Conservation (phyloP, 1,140 invertebrate genomes). For the Thrips palmi region DNA sequence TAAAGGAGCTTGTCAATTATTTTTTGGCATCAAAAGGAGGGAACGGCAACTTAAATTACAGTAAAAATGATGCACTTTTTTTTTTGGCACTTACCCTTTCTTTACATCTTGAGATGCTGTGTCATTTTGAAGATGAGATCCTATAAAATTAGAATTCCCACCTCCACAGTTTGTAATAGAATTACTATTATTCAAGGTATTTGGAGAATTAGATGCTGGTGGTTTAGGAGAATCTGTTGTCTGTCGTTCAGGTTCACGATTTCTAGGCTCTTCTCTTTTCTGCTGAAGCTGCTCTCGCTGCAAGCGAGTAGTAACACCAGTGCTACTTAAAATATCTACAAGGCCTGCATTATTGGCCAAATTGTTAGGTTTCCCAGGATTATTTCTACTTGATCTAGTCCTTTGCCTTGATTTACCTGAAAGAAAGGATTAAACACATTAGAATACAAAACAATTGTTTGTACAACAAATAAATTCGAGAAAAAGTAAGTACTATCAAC, state of each 20-base stretch:
- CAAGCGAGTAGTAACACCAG: conserved; percentile 49
- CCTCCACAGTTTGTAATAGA: conserved; percentile 8
- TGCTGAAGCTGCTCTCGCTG: conserved; percentile 59
- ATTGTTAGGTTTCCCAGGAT: conserved; percentile 23
- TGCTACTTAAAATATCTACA: conserved; percentile 11
- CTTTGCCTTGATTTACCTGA: conserved; percentile 23
- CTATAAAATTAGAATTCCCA: background rate
- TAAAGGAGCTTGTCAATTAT: too few relatives aligned
- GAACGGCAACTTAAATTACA: too few relatives aligned
- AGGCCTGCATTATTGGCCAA: conserved; percentile 8
- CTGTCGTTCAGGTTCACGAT: conserved; percentile 3
- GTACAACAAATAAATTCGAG: background rate
- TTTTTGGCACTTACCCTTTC: background rate
- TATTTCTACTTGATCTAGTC: conserved; percentile 17
- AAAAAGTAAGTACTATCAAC: background rate
- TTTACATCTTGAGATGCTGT: background rate
- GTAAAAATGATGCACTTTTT: conserved; percentile 3
- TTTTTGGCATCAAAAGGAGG: too few relatives aligned
- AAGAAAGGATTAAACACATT: conserved; percentile 13
- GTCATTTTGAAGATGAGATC: background rate
- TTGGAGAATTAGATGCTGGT: conserved; percentile 1
- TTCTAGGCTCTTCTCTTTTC: too few relatives aligned
- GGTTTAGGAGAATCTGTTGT: conserved; percentile 3
- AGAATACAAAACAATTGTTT: background rate
- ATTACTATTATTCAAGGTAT: too few relatives aligned